Evolutionary conservation across 2,797 vertebrate genomes (phyloP).

Genomic region (Neosalanx taihuensis): DNA sequence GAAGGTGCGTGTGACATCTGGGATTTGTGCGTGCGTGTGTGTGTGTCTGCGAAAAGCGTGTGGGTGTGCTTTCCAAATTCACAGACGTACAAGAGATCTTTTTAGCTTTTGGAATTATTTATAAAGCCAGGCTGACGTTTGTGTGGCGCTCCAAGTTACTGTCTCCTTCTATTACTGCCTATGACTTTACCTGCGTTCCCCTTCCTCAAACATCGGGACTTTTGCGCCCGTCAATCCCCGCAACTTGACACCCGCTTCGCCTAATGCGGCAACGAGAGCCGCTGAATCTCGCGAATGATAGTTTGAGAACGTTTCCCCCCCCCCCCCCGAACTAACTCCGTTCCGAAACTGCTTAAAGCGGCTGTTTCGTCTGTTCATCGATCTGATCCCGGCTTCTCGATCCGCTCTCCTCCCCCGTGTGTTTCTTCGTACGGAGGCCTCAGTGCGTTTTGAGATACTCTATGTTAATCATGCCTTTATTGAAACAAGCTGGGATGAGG

Average conservation of each 20-base stretch:
- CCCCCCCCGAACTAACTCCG: no score
- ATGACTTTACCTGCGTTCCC: constrained; percentile 71
- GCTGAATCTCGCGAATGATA: no score
- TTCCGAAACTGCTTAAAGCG: no score
- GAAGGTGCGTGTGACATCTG: constrained; percentile 31
- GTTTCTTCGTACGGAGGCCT: background rate
- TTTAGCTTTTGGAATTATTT: constrained; percentile 86
- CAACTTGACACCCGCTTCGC: no score
- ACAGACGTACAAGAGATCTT: constrained; percentile 70
- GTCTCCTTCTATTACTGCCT: constrained; percentile 81
- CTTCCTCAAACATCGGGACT: constrained; percentile 24
- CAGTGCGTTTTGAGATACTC: constrained; percentile 64
- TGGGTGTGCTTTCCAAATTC: constrained; percentile 66
- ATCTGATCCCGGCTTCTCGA: no score
- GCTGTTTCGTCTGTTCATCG: no score
- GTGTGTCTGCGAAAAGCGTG: constrained; percentile 31
- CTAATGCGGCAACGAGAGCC: no score
- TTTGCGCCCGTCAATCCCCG: background rate
- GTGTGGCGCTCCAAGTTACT: constrained; percentile 78
- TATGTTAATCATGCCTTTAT: constrained; percentile 77
- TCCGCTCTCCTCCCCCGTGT: background rate
- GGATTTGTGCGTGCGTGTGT: constrained; percentile 16
- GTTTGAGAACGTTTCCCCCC: no score
- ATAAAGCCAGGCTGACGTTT: constrained; percentile 78
- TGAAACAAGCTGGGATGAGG: constrained; percentile 75